These are phyloP conservation scores for Otis tarda DNA, from an alignment of 2,113 vertebrate genomes.

Conservation along the genomic window DNA sequence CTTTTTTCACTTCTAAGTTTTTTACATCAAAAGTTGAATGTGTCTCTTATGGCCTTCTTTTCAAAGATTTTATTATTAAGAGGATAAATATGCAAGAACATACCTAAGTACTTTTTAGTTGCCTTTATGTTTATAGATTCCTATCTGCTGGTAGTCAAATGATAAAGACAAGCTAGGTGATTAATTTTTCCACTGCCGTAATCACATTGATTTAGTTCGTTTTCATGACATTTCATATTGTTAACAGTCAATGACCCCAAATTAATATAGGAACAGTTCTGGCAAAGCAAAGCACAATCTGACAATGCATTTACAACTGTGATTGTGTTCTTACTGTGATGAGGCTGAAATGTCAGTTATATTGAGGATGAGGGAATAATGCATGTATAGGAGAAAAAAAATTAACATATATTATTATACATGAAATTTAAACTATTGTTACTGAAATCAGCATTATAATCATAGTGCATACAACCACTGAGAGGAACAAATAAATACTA, in stretches of 20 bases:
- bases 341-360: slow-evolving; percentile 29
- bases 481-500: not conserved
- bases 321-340: not conserved
- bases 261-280: slow-evolving; percentile 43
- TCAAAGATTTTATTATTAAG: not conserved
- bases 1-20: not conserved
- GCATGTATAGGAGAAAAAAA: not conserved
- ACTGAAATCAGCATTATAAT: not conserved
- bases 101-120: not conserved
- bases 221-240: slow-evolving; percentile 62
- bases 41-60: not conserved
- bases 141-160: slow-evolving; percentile 39
- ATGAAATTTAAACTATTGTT: not conserved
- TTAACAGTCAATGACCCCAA: slow-evolving; percentile 53
- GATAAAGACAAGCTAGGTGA: slow-evolving; percentile 57
- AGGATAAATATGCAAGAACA: slow-evolving; percentile 47
- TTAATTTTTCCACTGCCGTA: slow-evolving; percentile 62
- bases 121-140: slow-evolving; percentile 58
- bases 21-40: not conserved
- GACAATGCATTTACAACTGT: slow-evolving; percentile 36
- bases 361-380: not conserved
- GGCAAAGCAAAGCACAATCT: slow-evolving; percentile 46
- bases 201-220: slow-evolving; percentile 62
- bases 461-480: not conserved
- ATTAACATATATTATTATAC: not conserved